A percentile compares a stretch with the other conserved stretches of the same genome.
These are phyloP conservation scores for Drosophila mercatorum DNA, from an alignment of 2,888 invertebrate genomes.

Conservation along the genomic window DNA sequence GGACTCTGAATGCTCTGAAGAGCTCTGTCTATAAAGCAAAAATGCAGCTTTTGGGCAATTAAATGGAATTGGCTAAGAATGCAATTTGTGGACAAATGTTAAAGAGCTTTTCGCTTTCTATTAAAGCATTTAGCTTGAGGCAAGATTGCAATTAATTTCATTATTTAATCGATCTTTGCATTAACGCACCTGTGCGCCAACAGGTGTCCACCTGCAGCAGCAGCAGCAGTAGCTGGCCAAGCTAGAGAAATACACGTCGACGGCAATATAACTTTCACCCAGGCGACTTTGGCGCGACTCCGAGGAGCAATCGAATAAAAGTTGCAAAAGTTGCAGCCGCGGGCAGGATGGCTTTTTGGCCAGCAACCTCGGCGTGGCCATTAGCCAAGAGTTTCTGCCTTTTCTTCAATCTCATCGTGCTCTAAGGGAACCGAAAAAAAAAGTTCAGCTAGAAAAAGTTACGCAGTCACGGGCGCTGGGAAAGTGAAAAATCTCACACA, in stretches of 20 bases:
- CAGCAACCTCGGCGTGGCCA: conserved; percentile 13
- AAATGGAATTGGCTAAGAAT: background rate
- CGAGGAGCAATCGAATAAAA: conserved; percentile 22
- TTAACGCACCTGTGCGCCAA: conserved; percentile 41
- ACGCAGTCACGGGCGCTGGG: conserved; percentile 51
- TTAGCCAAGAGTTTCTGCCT: conserved; percentile 28
- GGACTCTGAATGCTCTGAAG: too few species aligned
- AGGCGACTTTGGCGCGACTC: conserved; percentile 6
- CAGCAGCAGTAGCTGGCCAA: conserved; percentile 19
- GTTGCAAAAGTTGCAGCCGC: conserved; percentile 23
- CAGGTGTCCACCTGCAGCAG: conserved; percentile 47
- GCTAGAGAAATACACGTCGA: conserved; percentile 32
- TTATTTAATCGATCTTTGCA: conserved; percentile 49
- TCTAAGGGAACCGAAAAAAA: conserved; percentile 15
- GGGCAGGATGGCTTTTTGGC: conserved; percentile 29
- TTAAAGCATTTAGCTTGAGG: conserved; percentile 9
- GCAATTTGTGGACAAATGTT: background rate
- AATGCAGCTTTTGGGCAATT: background rate
- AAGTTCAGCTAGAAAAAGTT: conserved; percentile 14
- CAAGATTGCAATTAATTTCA: conserved; percentile 39
- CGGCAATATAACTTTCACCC: conserved; percentile 49
- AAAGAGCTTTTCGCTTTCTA: conserved; percentile 35
- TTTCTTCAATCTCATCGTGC: conserved; percentile 34
- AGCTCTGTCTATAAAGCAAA: too few species aligned
- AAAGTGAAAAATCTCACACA: conserved; percentile 61